Base-by-base conservation (phyloP, 2,888 invertebrate species). In the Galeopsomyia nigrocyanea region DNA sequence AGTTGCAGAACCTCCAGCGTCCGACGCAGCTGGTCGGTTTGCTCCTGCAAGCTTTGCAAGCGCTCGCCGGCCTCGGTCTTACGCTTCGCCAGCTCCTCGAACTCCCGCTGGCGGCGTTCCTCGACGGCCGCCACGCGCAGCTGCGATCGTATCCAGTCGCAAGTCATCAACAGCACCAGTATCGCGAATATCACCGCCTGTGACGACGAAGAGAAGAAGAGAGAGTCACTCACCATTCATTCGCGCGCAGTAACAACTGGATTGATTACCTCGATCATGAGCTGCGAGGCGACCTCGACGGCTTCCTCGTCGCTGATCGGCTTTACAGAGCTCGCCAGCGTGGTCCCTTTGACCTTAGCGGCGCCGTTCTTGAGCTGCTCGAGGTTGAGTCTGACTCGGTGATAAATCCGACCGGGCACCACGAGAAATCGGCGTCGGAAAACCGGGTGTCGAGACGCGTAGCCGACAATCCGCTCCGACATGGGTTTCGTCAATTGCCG, bases 181-280 rank as follows among this genome's bases (percentile, higher is more conserved):
- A 80, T 74, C 1, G 62, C 49, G 58, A 80, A 80, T 49, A 80
- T 72, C n/a, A 79, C 71, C 39, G 74, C 47, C 80, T 80, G 74
- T 0, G n/a, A n/a, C n/a, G n/a, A n/a, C n/a, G n/a, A n/a, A n/a
- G n/a, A n/a, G n/a, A n/a, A n/a, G n/a, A n/a, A n/a, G n/a, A n/a
- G n/a, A n/a, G n/a, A n/a, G n/a, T n/a, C n/a, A n/a, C n/a, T n/a
- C n/a, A n/a, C n/a, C n/a, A n/a, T n/a, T n/a, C 14, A 5, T 13
- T 10, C 13, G 17, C 31, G 31, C 7, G 7, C 7, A 31, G 3
- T 31, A 5, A 31, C 3, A n/a, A n/a, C n/a, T 5, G 3, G 3
- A 31, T 31, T 31, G 7, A 31, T 66, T 64, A 82, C 80, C 78
- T 82, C 81, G 39, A 80, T 75, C 74, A 82, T 75, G 19, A 81